These are phyloP conservation scores for Listronotus oregonensis DNA, from an alignment of 1,140 invertebrate genomes.

Conservation along the genomic window DNA sequence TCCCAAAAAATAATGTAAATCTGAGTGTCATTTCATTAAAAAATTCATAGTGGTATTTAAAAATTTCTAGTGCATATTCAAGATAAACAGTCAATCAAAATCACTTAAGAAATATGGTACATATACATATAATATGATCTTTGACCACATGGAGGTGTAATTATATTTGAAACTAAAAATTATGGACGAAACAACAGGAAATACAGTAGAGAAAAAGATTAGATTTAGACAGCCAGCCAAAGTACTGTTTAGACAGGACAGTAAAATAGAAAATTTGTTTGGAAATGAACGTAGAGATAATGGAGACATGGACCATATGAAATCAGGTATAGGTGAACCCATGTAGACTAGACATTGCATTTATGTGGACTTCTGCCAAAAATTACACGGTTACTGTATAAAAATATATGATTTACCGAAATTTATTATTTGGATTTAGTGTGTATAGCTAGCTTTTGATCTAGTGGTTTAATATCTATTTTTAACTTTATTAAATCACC, in stretches of 20 bases:
- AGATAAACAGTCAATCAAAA: no score
- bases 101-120: constrained; percentile 2
- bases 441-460: no score
- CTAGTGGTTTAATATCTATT: no score
- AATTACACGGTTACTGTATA: background rate
- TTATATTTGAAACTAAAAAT: constrained; percentile 6
- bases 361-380: constrained; percentile 3
- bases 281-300: background rate
- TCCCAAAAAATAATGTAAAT: no score
- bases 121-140: background rate
- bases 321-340: constrained; percentile 1
- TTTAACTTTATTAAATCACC: no score
- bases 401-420: no score
- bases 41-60: no score
- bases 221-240: constrained; percentile 7
- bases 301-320: constrained; percentile 2
- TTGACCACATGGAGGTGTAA: constrained; percentile 4
- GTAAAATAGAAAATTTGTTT: constrained; percentile 3
- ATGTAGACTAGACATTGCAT: constrained; percentile 31
- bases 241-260: background rate
- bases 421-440: no score
- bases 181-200: constrained; percentile 2
- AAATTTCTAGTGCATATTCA: no score
- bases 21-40: no score
- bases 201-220: constrained; percentile 10